phyloP scores from a whole-genome alignment of 2,797 vertebrate genomes.

The Rhinophrynus dorsalis region DNA sequence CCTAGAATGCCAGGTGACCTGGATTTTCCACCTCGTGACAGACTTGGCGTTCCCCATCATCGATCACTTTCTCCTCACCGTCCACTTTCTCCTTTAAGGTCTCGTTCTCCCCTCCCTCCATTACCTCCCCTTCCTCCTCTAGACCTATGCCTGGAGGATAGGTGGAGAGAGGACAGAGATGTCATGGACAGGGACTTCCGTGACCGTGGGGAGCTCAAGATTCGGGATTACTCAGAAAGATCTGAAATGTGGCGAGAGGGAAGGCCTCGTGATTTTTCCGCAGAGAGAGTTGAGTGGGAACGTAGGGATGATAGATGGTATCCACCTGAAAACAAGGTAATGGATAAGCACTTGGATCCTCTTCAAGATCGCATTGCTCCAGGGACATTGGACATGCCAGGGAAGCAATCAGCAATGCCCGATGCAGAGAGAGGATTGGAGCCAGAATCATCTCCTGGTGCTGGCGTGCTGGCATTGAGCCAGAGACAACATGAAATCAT shows the following conservation, averaged over 20 bases:
- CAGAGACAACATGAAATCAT: constrained; percentile 98
- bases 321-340: constrained; percentile 64
- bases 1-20: constrained; percentile 75
- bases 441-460: constrained; percentile 60
- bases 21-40: constrained; percentile 73
- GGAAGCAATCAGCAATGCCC: constrained; percentile 60
- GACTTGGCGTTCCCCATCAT: constrained; percentile 59
- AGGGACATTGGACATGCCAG: background rate
- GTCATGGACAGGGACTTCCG: constrained; percentile 77
- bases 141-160: constrained; percentile 80
- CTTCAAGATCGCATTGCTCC: constrained; percentile 51
- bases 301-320: constrained; percentile 73
- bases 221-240: constrained; percentile 82
- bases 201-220: constrained; percentile 78
- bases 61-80: constrained; percentile 35
- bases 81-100: constrained; percentile 16
- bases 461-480: constrained; percentile 91
- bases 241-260: constrained; percentile 78
- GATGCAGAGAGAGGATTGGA: constrained; percentile 71
- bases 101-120: constrained; percentile 21
- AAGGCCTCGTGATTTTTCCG: constrained; percentile 64
- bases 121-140: constrained; percentile 74
- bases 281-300: constrained; percentile 74
- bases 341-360: constrained; percentile 64
- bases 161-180: constrained; percentile 82